Percentiles rank a stretch among this genome's conserved stretches.
Evolutionary conservation across 2,113 vertebrate species (phyloP).

Genomic region (Corapipo altera): DNA sequence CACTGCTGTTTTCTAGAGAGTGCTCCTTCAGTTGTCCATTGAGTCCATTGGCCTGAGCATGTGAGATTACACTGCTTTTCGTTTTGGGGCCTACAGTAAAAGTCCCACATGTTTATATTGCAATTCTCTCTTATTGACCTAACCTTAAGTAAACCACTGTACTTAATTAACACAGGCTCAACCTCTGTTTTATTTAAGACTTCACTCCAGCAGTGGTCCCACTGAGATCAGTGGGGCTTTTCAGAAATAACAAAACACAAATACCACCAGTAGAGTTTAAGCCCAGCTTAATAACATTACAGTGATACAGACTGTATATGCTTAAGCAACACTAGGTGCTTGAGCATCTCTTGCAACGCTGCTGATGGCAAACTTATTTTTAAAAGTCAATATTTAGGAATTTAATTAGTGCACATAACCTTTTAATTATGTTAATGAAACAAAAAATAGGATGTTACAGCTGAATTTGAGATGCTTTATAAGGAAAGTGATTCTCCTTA

Average conservation of each 20-base stretch:
- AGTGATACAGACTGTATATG: not conserved
- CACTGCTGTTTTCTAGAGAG: not conserved
- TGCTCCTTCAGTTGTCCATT: not conserved
- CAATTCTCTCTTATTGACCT: not conserved
- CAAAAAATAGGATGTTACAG: not conserved
- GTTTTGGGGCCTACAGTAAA: not conserved
- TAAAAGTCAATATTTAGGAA: not conserved
- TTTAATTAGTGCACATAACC: not conserved
- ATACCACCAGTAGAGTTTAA: not conserved
- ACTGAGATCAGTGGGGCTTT: not conserved
- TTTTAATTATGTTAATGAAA: not conserved
- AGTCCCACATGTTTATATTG: not conserved
- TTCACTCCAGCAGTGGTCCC: not conserved
- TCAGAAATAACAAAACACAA: not conserved
- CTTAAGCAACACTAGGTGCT: not conserved
- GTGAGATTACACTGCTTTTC: not conserved
- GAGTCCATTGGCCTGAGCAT: not conserved
- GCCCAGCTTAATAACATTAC: not conserved
- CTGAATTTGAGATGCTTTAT: not conserved
- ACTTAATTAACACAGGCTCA: constrained; percentile 2
- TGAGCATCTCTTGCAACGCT: not conserved
- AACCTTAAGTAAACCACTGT: not conserved
- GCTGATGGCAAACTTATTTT: not conserved
- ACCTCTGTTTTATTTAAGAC: not conserved
- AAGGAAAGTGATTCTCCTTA: not conserved